These are phyloP conservation scores for Lutra lutra DNA, from an alignment of 2,797 vertebrate genomes.

Conservation along the genomic window DNA sequence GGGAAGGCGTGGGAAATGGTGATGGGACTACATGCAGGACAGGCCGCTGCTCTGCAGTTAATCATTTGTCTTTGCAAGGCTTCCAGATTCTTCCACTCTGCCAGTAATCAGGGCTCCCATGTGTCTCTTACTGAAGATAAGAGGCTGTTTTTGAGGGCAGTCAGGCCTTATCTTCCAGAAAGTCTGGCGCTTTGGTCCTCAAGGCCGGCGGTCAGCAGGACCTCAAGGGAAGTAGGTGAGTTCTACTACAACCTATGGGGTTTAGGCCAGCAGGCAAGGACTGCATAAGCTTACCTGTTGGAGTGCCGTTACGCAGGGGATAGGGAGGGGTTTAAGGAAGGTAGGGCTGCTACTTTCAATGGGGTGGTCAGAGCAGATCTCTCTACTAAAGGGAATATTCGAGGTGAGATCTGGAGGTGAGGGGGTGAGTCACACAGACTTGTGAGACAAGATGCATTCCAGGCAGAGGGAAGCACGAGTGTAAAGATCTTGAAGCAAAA, in stretches of 20 bases:
- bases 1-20: not conserved
- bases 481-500: not conserved
- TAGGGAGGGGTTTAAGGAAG: not conserved
- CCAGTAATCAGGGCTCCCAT: not conserved
- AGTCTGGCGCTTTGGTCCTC: not conserved
- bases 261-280: not conserved
- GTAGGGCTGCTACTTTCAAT: not conserved
- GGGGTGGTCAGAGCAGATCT: not conserved
- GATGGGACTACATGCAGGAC: not conserved
- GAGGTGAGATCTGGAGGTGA: not conserved
- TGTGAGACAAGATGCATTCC: not conserved
- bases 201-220: not conserved
- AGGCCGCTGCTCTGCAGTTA: not conserved
- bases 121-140: not conserved
- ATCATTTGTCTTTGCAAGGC: not conserved
- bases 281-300: not conserved
- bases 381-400: not conserved
- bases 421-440: not conserved
- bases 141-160: not conserved
- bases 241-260: not conserved
- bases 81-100: too few relatives aligned
- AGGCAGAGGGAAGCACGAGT: not conserved
- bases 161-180: not conserved
- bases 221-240: not conserved
- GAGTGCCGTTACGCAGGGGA: not conserved